Conservation (phyloP, 2,113 vertebrate genomes). For the Paramisgurnus dabryanus region DNA sequence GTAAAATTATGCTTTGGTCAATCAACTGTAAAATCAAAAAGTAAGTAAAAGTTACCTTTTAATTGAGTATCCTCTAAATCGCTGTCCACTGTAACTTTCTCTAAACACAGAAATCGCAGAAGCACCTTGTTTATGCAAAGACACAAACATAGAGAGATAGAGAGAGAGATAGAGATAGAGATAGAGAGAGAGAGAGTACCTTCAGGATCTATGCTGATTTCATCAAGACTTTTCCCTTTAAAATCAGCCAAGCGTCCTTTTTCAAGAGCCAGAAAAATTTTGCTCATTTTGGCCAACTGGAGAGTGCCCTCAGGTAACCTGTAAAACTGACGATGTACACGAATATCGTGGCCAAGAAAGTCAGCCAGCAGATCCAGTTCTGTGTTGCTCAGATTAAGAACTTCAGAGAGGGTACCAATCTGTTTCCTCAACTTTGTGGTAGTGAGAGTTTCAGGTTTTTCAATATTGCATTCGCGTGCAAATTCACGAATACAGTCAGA, state of each 20-base stretch:
- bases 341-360: conserved; percentile 40
- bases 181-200: background rate
- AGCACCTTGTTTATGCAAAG: too few species aligned
- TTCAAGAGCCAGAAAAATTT: conserved; percentile 32
- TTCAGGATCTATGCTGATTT: conserved; percentile 41
- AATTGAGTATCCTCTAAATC: too few species aligned
- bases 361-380: conserved; percentile 8
- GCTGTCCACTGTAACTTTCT: too few species aligned
- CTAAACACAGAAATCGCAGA: too few species aligned
- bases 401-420: conserved; percentile 37
- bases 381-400: conserved; percentile 17
- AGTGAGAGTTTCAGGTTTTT: conserved; percentile 23
- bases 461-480: conserved; percentile 25
- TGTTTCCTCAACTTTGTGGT: conserved; percentile 47
- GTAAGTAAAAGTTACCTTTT: too few species aligned
- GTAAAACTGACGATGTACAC: conserved; percentile 24
- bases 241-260: conserved; percentile 10
- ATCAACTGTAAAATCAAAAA: too few species aligned
- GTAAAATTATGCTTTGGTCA: too few species aligned
- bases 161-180: too few species aligned
- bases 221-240: conserved; percentile 33
- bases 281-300: conserved; percentile 33
- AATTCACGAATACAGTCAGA: conserved; percentile 37
- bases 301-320: conserved; percentile 33
- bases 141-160: too few species aligned